These are phyloP conservation scores for Platyscapa corneri DNA, from an alignment of 1,140 invertebrate species.

Conservation along the genomic window DNA sequence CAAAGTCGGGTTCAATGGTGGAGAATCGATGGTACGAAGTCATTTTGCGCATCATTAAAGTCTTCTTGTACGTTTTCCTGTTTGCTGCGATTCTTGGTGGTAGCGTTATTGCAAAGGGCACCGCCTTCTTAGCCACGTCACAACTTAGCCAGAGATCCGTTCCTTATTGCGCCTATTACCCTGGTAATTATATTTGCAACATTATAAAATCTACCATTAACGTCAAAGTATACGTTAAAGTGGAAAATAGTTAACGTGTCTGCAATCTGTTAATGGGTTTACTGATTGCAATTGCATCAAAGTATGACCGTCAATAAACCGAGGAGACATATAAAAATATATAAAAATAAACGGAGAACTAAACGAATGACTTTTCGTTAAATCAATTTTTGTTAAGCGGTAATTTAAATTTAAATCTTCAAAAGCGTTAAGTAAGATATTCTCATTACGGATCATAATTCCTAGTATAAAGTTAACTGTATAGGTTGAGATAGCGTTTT, in stretches of 20 bases:
- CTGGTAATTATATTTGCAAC: slow-evolving; percentile 9
- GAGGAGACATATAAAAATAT: not conserved
- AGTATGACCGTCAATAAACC: not conserved
- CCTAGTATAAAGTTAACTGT: not conserved
- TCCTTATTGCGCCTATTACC: slow-evolving; percentile 12
- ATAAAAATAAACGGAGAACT: not conserved
- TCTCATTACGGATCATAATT: not conserved
- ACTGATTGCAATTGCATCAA: not conserved
- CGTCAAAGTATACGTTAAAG: not conserved
- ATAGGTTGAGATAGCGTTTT: not conserved
- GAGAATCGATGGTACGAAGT: slow-evolving; percentile 87
- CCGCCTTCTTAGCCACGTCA: slow-evolving; percentile 89
- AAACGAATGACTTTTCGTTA: not conserved
- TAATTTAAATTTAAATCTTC: not conserved
- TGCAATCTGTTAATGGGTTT: not conserved
- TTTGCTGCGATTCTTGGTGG: slow-evolving; percentile 85
- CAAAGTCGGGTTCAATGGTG: slow-evolving; percentile 88
- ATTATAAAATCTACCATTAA: not conserved
- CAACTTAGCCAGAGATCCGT: slow-evolving; percentile 12
- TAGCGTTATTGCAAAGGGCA: slow-evolving; percentile 86
- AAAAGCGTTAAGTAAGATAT: not conserved
- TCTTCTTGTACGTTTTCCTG: slow-evolving; percentile 85
- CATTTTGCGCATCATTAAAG: slow-evolving; percentile 86
- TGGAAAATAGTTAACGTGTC: no score
- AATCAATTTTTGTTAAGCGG: not conserved